Base-by-base conservation (phyloP, 2,797 vertebrate species). In the Anabas testudineus region DNA sequence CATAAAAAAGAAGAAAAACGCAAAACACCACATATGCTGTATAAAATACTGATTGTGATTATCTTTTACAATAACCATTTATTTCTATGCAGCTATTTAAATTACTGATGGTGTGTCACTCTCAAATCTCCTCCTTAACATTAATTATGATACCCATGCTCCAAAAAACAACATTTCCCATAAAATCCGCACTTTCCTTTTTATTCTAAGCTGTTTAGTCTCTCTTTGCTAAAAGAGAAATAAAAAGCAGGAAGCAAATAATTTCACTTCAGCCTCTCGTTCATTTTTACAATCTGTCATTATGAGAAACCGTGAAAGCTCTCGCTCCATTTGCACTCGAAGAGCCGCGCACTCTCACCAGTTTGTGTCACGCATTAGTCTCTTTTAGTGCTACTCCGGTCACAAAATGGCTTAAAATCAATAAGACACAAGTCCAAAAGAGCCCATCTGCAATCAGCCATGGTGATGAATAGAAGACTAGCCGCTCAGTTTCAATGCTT, bases 331-430 rank as follows among this genome's bases (percentile, higher is more conserved):
- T 86, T 81, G 61, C 64, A 78, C 78, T 79, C 30, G 6, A 60
- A 54, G 72, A 85, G 62, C 65, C 73, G 67, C 53, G 67, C 36
- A 65, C 65, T 70, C 52, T 79, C 63, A 69, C 67, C 36, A 28
- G 70, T 78, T 56, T 15, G 67, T 82, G 80, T 67, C 76, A 37
- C 55, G 49, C 65, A 87, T 87, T 73, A 80, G 72, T 89, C 78
- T 86, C 76, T 53, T 80, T 85, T 83, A 79, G 81, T 83, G 81
- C 69, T 78, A 55, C 62, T 69, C 70, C 79, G 76, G 82, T 76
- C 78, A 77, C 76, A 71, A 82, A 87, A 79, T 76, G 67, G 54
- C 78, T 59, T 67, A 74, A 85, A 89, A 80, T 89, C 86, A 82
- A 88, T 87, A 55, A 39, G 67, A 76, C 58, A 77, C 55, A 83